Conservation (phyloP, 2,888 invertebrate species). For the Cantharis lateralis region DNA sequence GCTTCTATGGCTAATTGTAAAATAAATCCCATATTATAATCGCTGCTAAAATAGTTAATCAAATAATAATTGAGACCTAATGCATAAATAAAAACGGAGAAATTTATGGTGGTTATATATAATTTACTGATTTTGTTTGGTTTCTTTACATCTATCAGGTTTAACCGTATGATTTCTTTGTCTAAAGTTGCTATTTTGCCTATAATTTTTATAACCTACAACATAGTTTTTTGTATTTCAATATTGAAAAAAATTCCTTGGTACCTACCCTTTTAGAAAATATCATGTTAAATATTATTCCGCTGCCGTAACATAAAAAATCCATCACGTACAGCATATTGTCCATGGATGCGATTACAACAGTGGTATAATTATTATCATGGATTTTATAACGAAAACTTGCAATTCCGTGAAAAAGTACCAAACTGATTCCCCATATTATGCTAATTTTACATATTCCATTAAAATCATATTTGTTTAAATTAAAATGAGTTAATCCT, state of each 20-base stretch:
- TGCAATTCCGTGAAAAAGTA: neutral
- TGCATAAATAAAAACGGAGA: neutral
- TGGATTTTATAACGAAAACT: neutral
- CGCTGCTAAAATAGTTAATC: neutral
- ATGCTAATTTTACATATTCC: neutral
- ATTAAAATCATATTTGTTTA: neutral
- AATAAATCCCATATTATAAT: neutral
- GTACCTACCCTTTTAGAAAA: neutral
- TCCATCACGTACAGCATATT: neutral
- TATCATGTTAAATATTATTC: neutral
- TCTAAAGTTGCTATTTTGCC: neutral
- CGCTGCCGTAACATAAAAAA: neutral
- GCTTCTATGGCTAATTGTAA: neutral
- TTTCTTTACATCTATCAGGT: neutral
- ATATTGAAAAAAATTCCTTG: neutral
- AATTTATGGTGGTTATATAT: neutral
- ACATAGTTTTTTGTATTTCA: neutral
- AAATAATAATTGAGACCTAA: neutral
- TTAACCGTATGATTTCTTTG: neutral
- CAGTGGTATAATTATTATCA: neutral
- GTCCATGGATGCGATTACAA: neutral
- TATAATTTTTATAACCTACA: neutral
- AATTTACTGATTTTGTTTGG: neutral
- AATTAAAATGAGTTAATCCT: neutral
- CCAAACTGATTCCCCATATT: neutral